These are phyloP conservation scores for Timema podura DNA, from an alignment of 2,888 invertebrate genomes.

Conservation along the genomic window DNA sequence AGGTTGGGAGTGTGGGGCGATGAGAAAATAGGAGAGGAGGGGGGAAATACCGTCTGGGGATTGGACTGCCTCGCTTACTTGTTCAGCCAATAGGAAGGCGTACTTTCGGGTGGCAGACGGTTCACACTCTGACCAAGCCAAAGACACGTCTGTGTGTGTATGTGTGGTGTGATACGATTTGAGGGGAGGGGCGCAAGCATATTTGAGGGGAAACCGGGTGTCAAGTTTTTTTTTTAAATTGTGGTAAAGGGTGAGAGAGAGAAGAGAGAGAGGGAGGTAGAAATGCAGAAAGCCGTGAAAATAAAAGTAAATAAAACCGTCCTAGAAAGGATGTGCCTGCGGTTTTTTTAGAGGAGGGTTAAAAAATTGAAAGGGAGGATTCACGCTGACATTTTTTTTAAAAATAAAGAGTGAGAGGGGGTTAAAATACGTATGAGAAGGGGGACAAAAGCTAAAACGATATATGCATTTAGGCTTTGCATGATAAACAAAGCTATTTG, in stretches of 20 bases:
- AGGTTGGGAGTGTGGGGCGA: constrained; percentile 29
- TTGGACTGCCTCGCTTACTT: constrained; percentile 26
- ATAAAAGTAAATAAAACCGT: constrained; percentile 43
- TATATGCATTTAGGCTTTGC: too few relatives aligned
- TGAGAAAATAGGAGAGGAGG: constrained; percentile 45
- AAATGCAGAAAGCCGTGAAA: constrained; percentile 44
- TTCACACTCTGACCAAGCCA: constrained; percentile 41
- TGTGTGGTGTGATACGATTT: constrained; percentile 34
- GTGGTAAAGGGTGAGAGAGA: constrained; percentile 40
- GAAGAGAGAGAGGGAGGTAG: constrained; percentile 46
- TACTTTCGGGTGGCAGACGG: constrained; percentile 34
- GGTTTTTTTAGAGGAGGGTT: constrained; percentile 38
- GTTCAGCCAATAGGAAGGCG: constrained; percentile 41
- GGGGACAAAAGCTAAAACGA: constrained; percentile 27
- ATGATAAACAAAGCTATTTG: too few relatives aligned
- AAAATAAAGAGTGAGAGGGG: constrained; percentile 43
- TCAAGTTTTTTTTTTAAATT: not conserved
- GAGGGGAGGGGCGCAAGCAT: constrained; percentile 48
- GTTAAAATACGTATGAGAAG: constrained; percentile 52
- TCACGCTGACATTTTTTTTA: too few relatives aligned
- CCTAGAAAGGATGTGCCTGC: constrained; percentile 53
- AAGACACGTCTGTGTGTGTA: constrained; percentile 19
- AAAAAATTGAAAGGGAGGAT: too few relatives aligned
- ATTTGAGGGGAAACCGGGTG: not conserved
- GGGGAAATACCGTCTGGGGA: constrained; percentile 37